Percentiles rank a stretch among this genome's conserved stretches.
These are phyloP conservation scores for Mobula hypostoma DNA, from an alignment of 2,113 vertebrate species.

Conservation along the genomic window DNA sequence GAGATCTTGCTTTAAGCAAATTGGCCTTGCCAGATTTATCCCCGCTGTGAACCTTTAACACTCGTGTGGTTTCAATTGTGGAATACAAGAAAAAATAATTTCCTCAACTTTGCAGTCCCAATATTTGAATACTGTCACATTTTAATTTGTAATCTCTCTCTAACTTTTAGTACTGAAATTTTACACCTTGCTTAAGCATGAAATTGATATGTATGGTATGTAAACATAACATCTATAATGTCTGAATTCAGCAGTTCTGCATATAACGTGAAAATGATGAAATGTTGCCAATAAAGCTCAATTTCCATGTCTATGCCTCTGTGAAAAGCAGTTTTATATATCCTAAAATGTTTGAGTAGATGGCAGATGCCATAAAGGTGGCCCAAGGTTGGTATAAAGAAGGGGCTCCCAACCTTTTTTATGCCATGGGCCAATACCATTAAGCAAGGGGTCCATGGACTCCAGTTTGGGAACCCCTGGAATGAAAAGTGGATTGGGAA, in stretches of 20 bases:
- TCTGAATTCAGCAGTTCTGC: background rate
- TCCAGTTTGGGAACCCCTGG: too few species aligned
- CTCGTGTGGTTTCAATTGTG: background rate
- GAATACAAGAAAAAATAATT: background rate
- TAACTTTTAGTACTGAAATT: background rate
- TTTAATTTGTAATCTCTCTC: too few species aligned
- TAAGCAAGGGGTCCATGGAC: too few species aligned
- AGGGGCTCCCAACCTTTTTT: too few species aligned
- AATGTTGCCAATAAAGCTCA: background rate
- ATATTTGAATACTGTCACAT: background rate
- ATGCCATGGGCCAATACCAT: too few species aligned
- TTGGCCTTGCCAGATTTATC: background rate
- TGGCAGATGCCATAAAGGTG: background rate
- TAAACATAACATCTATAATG: background rate
- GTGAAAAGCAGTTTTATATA: background rate
- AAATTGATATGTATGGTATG: background rate
- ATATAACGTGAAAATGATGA: background rate
- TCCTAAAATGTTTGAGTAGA: background rate
- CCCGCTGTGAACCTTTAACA: background rate
- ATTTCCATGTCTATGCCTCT: background rate
- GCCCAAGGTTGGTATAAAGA: background rate
- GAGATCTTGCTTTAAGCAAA: background rate
- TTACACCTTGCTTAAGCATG: background rate
- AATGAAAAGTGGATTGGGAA: background rate
- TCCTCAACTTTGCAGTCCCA: background rate